Evolutionary conservation across 2,888 invertebrate species (phyloP).

Genomic region (Nephrotoma appendiculata): DNA sequence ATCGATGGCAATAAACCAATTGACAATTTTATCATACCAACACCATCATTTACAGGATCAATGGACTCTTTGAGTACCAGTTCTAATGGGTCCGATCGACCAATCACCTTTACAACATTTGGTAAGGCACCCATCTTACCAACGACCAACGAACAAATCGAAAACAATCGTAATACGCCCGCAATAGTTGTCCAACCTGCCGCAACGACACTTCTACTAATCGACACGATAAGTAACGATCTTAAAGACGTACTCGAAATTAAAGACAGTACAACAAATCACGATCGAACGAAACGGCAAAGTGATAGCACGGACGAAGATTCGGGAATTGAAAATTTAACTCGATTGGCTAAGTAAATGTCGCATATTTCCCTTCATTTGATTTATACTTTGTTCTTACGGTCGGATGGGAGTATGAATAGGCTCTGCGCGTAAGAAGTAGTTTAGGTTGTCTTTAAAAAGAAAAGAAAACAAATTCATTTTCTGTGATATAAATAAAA

Average conservation of each 20-base stretch:
- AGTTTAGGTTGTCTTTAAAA: background rate
- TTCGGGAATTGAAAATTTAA: constrained; percentile 18
- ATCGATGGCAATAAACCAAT: background rate
- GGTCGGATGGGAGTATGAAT: background rate
- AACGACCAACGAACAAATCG: background rate
- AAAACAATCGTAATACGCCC: constrained; percentile 1
- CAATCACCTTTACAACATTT: constrained; percentile 14
- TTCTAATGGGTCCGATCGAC: constrained; percentile 13
- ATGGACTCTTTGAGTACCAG: constrained; percentile 17
- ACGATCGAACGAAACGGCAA: constrained; percentile 9
- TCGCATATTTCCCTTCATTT: background rate
- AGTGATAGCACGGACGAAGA: constrained; percentile 18
- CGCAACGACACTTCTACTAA: background rate
- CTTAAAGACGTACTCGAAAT: background rate
- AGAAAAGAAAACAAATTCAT: background rate
- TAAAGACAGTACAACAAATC: constrained; percentile 5
- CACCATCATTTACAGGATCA: constrained; percentile 16
- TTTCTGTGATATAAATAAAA: background rate
- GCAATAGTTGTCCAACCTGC: constrained; percentile 8
- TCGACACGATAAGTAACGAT: constrained; percentile 8
- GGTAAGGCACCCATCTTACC: constrained; percentile 9
- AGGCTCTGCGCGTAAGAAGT: background rate
- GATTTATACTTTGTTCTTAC: background rate
- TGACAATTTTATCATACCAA: constrained; percentile 10
- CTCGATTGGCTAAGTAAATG: background rate